A percentile compares a stretch with the other conserved stretches of the same genome.
phyloP scores from a whole-genome alignment of 2,797 vertebrate genomes.

The Dryobates pubescens region DNA sequence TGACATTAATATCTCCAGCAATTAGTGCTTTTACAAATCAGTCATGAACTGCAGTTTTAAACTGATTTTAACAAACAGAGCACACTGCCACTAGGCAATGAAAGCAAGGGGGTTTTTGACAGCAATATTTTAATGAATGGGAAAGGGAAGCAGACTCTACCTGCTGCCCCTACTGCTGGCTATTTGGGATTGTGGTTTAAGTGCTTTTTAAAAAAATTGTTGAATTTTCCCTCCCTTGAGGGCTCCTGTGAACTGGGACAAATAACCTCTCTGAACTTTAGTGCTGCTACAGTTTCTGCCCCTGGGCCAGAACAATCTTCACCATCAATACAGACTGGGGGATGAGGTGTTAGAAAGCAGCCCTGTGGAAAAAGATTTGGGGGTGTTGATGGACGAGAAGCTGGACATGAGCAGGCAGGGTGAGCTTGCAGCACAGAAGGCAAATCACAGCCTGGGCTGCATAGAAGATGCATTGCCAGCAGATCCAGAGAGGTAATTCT shows the following conservation, averaged over 20 bases:
- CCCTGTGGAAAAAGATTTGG: too few species aligned
- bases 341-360: too few species aligned
- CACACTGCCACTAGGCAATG: not conserved
- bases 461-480: too few species aligned
- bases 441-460: too few species aligned
- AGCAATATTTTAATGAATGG: slow-evolving; percentile 10
- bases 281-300: not conserved
- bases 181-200: not conserved
- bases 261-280: slow-evolving; percentile 14
- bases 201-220: not conserved
- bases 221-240: not conserved
- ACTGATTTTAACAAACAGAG: slow-evolving; percentile 44
- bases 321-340: too few species aligned
- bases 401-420: too few species aligned
- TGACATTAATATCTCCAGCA: slow-evolving; percentile 27
- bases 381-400: too few species aligned
- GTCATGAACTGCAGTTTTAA: slow-evolving; percentile 34
- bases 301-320: too few species aligned
- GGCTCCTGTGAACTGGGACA: slow-evolving; percentile 53
- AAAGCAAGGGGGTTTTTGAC: not conserved
- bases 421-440: too few species aligned
- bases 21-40: slow-evolving; percentile 51
- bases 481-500: too few species aligned
- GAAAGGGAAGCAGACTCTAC: not conserved
- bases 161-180: not conserved